Evolutionary conservation across 2,888 invertebrate species (phyloP).

Genomic region (Aleiodes leptofemur): DNA sequence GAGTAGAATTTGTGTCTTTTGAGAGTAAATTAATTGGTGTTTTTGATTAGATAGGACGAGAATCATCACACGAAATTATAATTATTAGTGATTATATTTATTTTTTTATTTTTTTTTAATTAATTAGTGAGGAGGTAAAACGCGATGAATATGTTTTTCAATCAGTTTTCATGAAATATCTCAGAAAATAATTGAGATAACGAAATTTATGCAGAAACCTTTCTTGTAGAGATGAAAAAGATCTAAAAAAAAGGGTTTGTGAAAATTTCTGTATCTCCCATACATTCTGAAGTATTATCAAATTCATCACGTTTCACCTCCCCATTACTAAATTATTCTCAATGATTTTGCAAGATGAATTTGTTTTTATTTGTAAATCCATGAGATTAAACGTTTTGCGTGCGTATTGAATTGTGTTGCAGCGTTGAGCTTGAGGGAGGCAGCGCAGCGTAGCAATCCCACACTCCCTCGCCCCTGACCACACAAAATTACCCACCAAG

Average conservation of each 20-base stretch:
- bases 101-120: too few relatives aligned
- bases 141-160: too few relatives aligned
- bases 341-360: conserved; percentile 42
- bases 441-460: conserved; percentile 74
- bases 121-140: too few relatives aligned
- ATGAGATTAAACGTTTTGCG: conserved; percentile 71
- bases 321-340: conserved; percentile 3
- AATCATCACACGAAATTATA: conserved; percentile 3
- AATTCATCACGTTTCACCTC: background rate
- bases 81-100: background rate
- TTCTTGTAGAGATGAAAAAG: too few relatives aligned
- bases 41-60: background rate
- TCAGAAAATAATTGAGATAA: too few relatives aligned
- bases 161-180: too few relatives aligned
- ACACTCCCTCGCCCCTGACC: conserved; percentile 62
- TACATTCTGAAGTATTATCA: too few relatives aligned
- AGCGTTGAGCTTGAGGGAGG: conserved; percentile 76
- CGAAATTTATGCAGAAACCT: too few relatives aligned
- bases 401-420: conserved; percentile 75
- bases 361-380: conserved; percentile 35
- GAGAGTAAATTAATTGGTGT: conserved; percentile 2
- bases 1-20: conserved; percentile 7
- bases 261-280: too few relatives aligned
- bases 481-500: conserved; percentile 56
- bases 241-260: too few relatives aligned